These are phyloP conservation scores for Pissodes strobi DNA, from an alignment of 1,140 invertebrate genomes.

Conservation along the genomic window DNA sequence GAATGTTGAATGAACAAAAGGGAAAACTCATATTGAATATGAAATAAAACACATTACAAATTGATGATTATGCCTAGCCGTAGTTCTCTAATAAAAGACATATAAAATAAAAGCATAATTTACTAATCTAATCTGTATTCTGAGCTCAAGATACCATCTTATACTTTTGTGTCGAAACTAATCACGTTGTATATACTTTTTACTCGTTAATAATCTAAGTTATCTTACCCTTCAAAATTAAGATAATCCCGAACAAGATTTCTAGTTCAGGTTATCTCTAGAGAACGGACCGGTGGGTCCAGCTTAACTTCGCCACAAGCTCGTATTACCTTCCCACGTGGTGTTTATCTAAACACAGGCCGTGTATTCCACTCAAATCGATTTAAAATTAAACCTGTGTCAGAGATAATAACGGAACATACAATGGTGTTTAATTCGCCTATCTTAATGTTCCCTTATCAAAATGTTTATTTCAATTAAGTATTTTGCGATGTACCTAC, in stretches of 20 bases:
- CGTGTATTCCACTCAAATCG: slow-evolving; percentile 50
- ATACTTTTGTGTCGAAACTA: neutral
- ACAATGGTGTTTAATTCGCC: slow-evolving; percentile 48
- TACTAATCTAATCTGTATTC: too few relatives aligned
- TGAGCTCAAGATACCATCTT: slow-evolving; percentile 1
- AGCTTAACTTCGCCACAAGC: slow-evolving; percentile 9
- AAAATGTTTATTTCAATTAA: slow-evolving; percentile 55
- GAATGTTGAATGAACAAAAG: too few relatives aligned
- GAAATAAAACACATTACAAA: too few relatives aligned
- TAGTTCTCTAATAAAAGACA: too few relatives aligned
- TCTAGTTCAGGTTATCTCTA: slow-evolving; percentile 34
- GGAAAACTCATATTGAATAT: too few relatives aligned
- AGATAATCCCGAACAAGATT: slow-evolving; percentile 34
- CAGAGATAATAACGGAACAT: slow-evolving; percentile 46
- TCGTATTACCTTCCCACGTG: slow-evolving; percentile 29
- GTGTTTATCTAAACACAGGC: slow-evolving; percentile 35
- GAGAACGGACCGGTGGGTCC: slow-evolving; percentile 26
- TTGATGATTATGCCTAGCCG: too few relatives aligned
- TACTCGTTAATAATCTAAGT: slow-evolving; percentile 25
- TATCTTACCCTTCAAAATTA: slow-evolving; percentile 33
- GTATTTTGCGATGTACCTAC: slow-evolving; percentile 52
- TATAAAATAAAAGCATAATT: too few relatives aligned
- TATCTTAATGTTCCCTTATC: slow-evolving; percentile 54
- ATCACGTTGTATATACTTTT: neutral
- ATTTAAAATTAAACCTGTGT: slow-evolving; percentile 55